These are phyloP conservation scores for Lacerta agilis DNA, from an alignment of 2,797 vertebrate species.

Conservation along the genomic window DNA sequence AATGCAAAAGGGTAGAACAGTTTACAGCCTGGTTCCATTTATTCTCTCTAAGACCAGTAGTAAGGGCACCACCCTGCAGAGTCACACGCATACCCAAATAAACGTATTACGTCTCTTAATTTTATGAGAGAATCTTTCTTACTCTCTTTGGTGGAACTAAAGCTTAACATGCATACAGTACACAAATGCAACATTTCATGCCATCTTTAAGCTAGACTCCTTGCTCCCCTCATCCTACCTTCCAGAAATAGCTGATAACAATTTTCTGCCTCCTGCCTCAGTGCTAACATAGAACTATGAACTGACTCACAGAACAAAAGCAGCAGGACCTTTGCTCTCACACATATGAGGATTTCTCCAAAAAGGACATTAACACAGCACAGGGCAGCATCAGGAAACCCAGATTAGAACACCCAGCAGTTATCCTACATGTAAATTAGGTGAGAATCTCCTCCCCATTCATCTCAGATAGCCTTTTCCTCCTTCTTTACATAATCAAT, in stretches of 20 bases:
- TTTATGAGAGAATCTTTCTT: background rate
- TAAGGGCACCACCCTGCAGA: background rate
- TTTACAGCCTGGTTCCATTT: background rate
- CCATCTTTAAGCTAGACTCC: background rate
- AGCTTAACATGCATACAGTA: background rate
- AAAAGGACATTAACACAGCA: constrained; percentile 22
- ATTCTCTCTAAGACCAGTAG: background rate
- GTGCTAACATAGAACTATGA: background rate
- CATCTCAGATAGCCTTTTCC: constrained; percentile 23
- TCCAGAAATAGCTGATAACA: background rate
- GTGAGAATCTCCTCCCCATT: constrained; percentile 24
- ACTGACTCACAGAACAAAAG: background rate
- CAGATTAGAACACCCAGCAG: constrained; percentile 41
- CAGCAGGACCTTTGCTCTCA: constrained; percentile 6
- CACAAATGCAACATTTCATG: background rate
- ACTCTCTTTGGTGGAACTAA: background rate
- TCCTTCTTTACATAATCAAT: background rate
- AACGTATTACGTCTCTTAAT: background rate
- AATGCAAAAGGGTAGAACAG: constrained; percentile 31
- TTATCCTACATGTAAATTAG: constrained; percentile 60
- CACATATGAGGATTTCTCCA: constrained; percentile 49
- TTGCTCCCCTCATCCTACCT: background rate
- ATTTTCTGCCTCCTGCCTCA: background rate
- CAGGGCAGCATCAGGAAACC: constrained; percentile 11
- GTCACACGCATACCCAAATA: rapidly evolving